Base-by-base conservation (phyloP, 2,888 invertebrate species). In the Aphodius sticticus region DNA sequence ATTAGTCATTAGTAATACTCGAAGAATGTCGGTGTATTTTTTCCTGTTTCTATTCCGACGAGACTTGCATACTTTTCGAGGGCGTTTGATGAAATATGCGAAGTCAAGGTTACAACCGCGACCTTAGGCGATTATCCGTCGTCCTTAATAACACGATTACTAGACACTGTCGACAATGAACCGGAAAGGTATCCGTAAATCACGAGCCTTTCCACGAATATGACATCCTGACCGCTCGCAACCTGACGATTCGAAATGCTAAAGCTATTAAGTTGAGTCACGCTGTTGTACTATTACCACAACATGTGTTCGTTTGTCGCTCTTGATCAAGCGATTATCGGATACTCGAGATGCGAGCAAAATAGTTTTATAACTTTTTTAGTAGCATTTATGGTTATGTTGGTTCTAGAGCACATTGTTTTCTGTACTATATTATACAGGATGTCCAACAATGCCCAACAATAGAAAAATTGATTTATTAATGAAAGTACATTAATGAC, bases 1-100 rank as follows among this genome's bases (percentile, higher is more conserved):
- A 53, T 53, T 53, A 53, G 70, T 80, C 78, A 78, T 80, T 80
- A 80, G 76, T 80, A 80, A 80, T 80, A 80, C 75, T 71, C 76
- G 69, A 76, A 77, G 80, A 80, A 80, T 80, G 80, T 78, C 80
- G 80, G 80, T n/a, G 76, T 77, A 38, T 81, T 81, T 82, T 82
- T 81, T 80, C 77, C 79, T 26, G 26, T 75, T 72, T 79, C 78
- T 76, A 74, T 80, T 80, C 79, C 77, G 78, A 78, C 80, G 79
- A 78, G 80, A 80, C 78, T 78, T 78, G 82, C 82, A 82, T 82
- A 80, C 81, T 80, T 80, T 80, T 78, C 79, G 82, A 82, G 82
- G 82, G 82, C 82, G 82, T 80, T 80, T 80, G 76, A 76, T 80
- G 77, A 80, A 80, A 80, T 80, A 80, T 78, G 78, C 37, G 71